Percentiles rank a stretch among this genome's conserved stretches.
phyloP scores from a whole-genome alignment of 2,797 vertebrate genomes.

The Micropoecilia bifurca region DNA sequence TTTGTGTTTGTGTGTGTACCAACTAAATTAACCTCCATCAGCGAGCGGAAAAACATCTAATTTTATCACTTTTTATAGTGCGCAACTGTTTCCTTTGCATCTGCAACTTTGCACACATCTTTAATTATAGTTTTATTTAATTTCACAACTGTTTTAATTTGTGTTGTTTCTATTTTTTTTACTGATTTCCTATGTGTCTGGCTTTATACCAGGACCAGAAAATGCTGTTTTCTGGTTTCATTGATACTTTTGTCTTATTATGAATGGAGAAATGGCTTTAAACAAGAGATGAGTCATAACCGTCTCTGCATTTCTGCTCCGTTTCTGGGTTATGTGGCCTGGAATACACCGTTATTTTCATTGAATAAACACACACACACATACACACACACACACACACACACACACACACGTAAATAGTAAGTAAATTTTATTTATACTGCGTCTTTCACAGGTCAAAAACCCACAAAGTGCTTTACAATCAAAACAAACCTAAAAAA shows the following conservation, averaged over 20 bases:
- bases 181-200: constrained; percentile 5
- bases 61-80: constrained; percentile 40
- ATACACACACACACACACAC: not conserved
- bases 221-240: not conserved
- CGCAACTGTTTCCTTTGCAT: constrained; percentile 42
- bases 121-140: constrained; percentile 68
- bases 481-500: not conserved
- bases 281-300: not conserved
- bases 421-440: not conserved
- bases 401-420: not conserved
- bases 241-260: not conserved
- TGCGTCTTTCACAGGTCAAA: not conserved
- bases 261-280: not conserved
- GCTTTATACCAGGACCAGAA: constrained; percentile 1
- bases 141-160: constrained; percentile 58
- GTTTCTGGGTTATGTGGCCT: not conserved
- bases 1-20: constrained; percentile 48
- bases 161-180: constrained; percentile 46
- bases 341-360: not conserved
- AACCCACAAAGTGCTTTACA: not conserved
- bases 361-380: not conserved
- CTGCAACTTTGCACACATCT: constrained; percentile 29
- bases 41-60: constrained; percentile 73
- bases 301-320: not conserved
- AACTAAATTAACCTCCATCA: constrained; percentile 66